A percentile compares a stretch with the other conserved stretches of the same genome.
Evolutionary conservation across 2,113 vertebrate genomes (phyloP).

Genomic region (Deroptyus accipitrinus): DNA sequence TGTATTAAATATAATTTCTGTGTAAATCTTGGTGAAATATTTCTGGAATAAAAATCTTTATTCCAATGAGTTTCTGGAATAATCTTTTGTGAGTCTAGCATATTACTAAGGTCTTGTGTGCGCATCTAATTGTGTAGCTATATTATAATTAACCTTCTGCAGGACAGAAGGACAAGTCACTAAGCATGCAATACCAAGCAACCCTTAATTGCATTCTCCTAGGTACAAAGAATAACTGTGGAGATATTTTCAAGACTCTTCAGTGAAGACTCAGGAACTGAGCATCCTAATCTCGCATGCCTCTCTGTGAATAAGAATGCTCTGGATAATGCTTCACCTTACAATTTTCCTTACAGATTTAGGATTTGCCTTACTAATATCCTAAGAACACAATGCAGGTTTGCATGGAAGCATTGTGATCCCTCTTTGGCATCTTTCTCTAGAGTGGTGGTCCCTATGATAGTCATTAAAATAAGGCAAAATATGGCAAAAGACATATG

Average conservation of each 20-base stretch:
- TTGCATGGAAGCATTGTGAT: neutral
- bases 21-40: neutral
- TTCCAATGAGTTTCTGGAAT: neutral
- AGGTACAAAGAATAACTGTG: neutral
- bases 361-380: neutral
- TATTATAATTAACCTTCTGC: neutral
- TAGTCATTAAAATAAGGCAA: neutral
- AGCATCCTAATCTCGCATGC: neutral
- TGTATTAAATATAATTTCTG: neutral
- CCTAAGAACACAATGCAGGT: rapidly evolving
- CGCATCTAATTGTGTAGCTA: neutral
- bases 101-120: neutral
- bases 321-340: neutral
- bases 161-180: neutral
- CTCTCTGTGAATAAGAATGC: neutral
- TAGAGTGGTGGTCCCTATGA: too few relatives aligned
- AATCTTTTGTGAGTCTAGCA: neutral
- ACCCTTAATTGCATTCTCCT: neutral
- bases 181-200: neutral
- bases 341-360: neutral
- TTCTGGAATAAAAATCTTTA: neutral
- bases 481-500: neutral
- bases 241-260: neutral
- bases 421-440: neutral
- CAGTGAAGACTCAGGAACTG: neutral